Evolutionary conservation across 64 coral and sea anemone species (phyloP).

Genomic region (Montipora foliosa): DNA sequence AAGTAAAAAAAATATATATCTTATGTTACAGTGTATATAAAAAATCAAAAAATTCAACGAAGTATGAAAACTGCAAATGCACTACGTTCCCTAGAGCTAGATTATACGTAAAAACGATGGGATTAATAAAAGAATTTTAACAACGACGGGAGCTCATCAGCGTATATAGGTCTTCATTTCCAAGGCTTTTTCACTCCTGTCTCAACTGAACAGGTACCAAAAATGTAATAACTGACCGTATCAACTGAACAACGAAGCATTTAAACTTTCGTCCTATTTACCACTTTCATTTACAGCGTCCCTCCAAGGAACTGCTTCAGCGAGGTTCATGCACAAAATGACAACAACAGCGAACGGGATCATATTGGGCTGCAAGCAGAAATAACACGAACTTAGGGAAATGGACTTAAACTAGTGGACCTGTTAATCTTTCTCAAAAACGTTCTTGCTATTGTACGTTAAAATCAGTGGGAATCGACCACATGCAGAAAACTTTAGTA

Average conservation of each 20-base stretch:
- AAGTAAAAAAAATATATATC: no score
- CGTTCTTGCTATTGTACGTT: no score
- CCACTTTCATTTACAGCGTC: slow-evolving; percentile 27
- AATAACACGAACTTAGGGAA: not conserved
- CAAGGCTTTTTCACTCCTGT: no score
- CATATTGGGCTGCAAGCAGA: not conserved
- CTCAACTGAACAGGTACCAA: no score
- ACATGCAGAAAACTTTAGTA: no score
- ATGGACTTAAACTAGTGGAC: not conserved
- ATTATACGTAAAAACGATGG: not conserved
- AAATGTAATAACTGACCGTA: not conserved
- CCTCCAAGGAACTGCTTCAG: not conserved
- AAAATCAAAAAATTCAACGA: no score
- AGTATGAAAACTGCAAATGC: no score
- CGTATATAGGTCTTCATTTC: no score
- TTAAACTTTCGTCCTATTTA: not conserved
- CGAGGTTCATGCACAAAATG: not conserved
- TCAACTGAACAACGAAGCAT: not conserved
- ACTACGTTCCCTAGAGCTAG: no score
- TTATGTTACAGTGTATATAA: no score
- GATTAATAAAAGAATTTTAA: not conserved
- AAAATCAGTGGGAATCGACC: no score
- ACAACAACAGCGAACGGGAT: not conserved
- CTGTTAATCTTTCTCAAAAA: not conserved
- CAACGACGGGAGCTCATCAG: no score